phyloP scores from a whole-genome alignment of 2,888 invertebrate species.

The Bellardia pandia region DNA sequence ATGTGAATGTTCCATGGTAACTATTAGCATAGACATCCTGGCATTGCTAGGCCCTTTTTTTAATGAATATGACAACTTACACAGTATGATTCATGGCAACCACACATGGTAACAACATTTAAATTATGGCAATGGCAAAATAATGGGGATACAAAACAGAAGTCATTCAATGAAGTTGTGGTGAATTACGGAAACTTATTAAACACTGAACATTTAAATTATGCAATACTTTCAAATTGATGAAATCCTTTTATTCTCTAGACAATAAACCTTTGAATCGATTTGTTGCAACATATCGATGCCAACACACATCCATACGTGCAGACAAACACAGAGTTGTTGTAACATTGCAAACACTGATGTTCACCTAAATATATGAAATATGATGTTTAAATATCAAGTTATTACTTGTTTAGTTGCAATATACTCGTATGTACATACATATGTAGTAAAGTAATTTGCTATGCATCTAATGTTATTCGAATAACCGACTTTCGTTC shows the following conservation, averaged over 20 bases:
- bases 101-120: neutral
- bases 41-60: neutral
- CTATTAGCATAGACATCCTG: neutral
- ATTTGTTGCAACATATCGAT: conserved; percentile 8
- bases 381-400: too few species aligned
- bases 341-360: neutral
- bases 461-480: too few species aligned
- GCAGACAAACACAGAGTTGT: neutral
- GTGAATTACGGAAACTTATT: neutral
- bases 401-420: too few species aligned
- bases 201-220: conserved; percentile 20
- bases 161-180: neutral
- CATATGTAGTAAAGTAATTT: too few species aligned
- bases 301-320: neutral
- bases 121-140: neutral
- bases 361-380: neutral
- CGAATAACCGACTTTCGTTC: too few species aligned
- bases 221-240: conserved; percentile 21
- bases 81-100: neutral
- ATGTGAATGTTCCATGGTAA: neutral
- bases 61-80: neutral
- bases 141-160: neutral
- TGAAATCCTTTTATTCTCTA: neutral
- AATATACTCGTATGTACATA: too few species aligned
- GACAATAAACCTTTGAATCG: neutral